Evolutionary conservation across 2,113 vertebrate genomes (phyloP).

Genomic region (Festucalex cinctus): DNA sequence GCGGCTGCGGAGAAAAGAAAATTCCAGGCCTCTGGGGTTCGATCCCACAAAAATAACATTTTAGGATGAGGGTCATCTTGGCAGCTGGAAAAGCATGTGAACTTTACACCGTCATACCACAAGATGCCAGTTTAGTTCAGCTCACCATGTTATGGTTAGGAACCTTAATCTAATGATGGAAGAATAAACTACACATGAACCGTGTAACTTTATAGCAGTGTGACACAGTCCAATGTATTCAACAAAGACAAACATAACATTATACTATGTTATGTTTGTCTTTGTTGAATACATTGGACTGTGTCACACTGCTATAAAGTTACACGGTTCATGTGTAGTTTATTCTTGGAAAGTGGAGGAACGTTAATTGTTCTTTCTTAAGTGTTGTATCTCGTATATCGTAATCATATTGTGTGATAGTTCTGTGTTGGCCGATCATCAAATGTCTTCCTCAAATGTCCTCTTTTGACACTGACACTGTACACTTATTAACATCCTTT

Average conservation of each 20-base stretch:
- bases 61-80: not conserved
- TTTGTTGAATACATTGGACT: not conserved
- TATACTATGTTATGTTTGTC: not conserved
- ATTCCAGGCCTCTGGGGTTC: slow-evolving; percentile 2
- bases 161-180: not conserved
- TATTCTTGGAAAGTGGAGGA: not conserved
- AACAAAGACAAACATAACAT: not conserved
- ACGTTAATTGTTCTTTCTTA: not conserved
- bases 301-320: not conserved
- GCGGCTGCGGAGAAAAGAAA: slow-evolving; percentile 20
- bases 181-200: not conserved
- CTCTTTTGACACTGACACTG: too few species aligned
- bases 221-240: not conserved
- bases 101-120: not conserved
- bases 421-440: not conserved
- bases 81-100: slow-evolving; percentile 1
- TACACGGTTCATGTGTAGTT: not conserved
- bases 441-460: too few species aligned
- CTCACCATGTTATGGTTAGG: not conserved
- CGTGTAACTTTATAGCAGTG: not conserved
- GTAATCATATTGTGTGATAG: not conserved
- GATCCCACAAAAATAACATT: slow-evolving; percentile 13
- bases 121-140: not conserved
- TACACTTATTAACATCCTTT: too few species aligned
- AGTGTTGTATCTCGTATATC: too few species aligned